Base-by-base conservation (phyloP, 2,888 invertebrate genomes). In the Agriotes lineatus region DNA sequence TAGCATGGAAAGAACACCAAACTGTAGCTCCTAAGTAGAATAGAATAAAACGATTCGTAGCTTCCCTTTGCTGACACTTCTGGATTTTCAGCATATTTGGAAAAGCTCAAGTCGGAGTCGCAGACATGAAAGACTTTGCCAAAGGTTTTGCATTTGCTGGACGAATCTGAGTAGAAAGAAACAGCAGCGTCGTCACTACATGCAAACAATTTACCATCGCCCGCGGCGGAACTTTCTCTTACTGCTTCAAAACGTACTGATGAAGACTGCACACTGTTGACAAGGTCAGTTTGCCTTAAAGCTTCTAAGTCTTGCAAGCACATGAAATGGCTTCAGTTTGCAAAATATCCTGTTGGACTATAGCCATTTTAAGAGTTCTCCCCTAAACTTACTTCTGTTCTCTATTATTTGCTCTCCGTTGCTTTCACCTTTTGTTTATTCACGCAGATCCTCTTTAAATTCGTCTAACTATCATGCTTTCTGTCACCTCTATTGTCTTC, bases 101-200 rank as follows among this genome's bases (percentile, higher is more conserved):
- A 65, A 91, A 91, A 82, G 85, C 86, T 68, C 83, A 86, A 58
- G 85, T 71, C 82, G 85, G 58, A 82, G 84, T 82, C 70, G 85
- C 85, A 39, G 86, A 86, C 84, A 85, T 60, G 25, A 81, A 81
- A 67, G 82, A 82, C 35, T 73, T 81, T 57, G 80, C 82, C 7
- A 83, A 85, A 77, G 88, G 89, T 0, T 88, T n/a, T 93, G 42
- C 92, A 93, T 83, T 83, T 96, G 67, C 85, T 96, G 12, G 96
- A 96, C 78, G 96, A 96, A 83, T 95, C 95, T 10, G 90, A 95
- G 44, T 82, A 96, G 59, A 95, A 96, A 83, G 93, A 94, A 74
- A 86, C 86, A 4, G 68, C 77, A 1, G 72, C 70, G 50, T 68
- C 70, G 18, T 71, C 72, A 57, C 12, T 72, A 22, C 52, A 39